Evolutionary conservation across 2,113 vertebrate genomes (phyloP).

Genomic region (Leptocoma aspasia): DNA sequence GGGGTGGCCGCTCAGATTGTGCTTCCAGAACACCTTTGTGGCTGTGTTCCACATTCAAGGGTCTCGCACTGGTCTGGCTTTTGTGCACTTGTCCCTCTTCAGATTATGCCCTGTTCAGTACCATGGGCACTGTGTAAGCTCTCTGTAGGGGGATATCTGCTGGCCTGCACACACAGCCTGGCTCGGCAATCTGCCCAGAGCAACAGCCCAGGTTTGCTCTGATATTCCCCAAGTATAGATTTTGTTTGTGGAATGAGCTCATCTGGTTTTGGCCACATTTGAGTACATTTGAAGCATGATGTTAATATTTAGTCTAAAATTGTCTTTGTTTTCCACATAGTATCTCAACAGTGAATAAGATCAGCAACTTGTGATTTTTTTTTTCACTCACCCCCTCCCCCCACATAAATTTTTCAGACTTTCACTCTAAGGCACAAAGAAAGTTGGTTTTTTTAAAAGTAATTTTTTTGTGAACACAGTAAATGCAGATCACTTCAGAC

Average conservation of each 20-base stretch:
- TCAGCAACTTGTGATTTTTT: background rate
- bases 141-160: background rate
- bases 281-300: background rate
- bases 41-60: background rate
- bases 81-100: background rate
- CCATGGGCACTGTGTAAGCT: background rate
- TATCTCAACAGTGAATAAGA: background rate
- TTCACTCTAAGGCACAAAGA: background rate
- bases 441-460: background rate
- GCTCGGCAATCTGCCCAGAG: background rate
- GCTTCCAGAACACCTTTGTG: background rate
- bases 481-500: background rate
- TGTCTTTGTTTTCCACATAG: background rate
- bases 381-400: background rate
- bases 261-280: background rate
- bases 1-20: background rate
- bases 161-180: background rate
- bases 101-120: background rate
- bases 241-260: background rate
- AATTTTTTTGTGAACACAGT: background rate
- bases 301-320: background rate
- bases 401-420: background rate
- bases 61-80: rapidly evolving
- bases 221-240: background rate
- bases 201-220: background rate